Conservation (phyloP, 2,888 invertebrate species). For the Drosophila meridiana region DNA sequence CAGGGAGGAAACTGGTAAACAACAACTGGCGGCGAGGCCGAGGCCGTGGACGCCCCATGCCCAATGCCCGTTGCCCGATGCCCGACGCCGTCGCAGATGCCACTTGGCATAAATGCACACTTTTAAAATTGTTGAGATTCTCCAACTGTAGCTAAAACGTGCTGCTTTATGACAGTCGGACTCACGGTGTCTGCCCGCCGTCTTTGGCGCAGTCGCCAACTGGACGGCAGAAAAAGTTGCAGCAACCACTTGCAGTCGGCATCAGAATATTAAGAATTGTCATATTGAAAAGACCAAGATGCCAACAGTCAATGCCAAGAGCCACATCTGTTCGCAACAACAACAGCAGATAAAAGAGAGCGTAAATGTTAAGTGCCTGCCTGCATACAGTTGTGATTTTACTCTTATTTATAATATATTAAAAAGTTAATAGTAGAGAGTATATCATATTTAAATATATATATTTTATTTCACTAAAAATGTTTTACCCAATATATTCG, state of each 20-base stretch:
- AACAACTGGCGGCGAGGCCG: constrained; percentile 19
- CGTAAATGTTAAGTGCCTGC: neutral
- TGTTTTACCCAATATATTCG: neutral
- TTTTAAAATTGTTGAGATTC: constrained; percentile 81
- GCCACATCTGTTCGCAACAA: constrained; percentile 47
- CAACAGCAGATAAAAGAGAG: constrained; percentile 8
- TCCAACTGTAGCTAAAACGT: constrained; percentile 80
- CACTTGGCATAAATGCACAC: constrained; percentile 81
- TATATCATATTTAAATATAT: neutral
- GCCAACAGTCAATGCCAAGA: constrained; percentile 62
- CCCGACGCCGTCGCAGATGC: constrained; percentile 69
- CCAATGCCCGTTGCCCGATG: constrained; percentile 41
- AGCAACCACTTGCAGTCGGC: constrained; percentile 55
- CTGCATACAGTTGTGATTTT: neutral
- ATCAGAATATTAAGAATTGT: constrained; percentile 80
- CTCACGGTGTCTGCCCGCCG: constrained; percentile 34
- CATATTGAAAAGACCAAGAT: constrained; percentile 71
- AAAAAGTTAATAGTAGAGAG: neutral
- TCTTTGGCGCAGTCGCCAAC: constrained; percentile 43
- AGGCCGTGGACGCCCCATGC: constrained; percentile 43
- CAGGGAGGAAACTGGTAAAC: constrained; percentile 40
- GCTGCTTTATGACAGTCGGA: constrained; percentile 74
- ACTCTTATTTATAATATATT: neutral
- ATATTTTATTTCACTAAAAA: no score
- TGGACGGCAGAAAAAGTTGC: constrained; percentile 60